Percentiles rank a stretch among this genome's conserved stretches.
Conservation (phyloP, 2,113 vertebrate genomes). For the Pseudonaja textilis region DNA sequence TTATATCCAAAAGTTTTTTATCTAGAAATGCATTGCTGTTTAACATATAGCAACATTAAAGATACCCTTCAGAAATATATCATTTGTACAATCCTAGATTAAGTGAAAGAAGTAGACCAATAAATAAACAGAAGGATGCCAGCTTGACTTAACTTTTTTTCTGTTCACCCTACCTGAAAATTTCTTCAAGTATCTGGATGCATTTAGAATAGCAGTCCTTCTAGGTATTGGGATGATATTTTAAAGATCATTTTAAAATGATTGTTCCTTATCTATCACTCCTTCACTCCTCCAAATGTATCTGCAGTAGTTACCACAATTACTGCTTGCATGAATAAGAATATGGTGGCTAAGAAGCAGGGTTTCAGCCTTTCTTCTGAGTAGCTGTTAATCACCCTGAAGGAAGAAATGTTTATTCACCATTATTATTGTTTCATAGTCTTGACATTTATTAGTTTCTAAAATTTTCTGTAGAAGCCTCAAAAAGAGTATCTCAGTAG, state of each 20-base stretch:
- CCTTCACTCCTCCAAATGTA: constrained; percentile 1
- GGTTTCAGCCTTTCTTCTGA: background rate
- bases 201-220: constrained; percentile 26
- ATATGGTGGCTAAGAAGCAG: background rate
- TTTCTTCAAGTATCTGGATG: constrained; percentile 29
- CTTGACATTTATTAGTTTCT: constrained; percentile 6
- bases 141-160: constrained; percentile 1
- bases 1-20: background rate
- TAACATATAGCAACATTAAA: background rate
- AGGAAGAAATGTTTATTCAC: constrained; percentile 2
- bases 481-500: constrained; percentile 20
- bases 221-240: background rate
- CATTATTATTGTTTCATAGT: constrained; percentile 5
- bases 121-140: constrained; percentile 16
- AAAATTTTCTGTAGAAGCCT: background rate
- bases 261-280: background rate
- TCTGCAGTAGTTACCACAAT: background rate
- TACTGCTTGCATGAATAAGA: background rate
- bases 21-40: background rate
- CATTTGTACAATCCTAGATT: background rate
- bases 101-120: background rate
- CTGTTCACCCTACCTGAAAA: background rate
- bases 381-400: background rate
- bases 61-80: background rate
- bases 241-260: background rate